These are phyloP conservation scores for Cirrhinus molitorella DNA, from an alignment of 2,797 vertebrate genomes.

Conservation along the genomic window DNA sequence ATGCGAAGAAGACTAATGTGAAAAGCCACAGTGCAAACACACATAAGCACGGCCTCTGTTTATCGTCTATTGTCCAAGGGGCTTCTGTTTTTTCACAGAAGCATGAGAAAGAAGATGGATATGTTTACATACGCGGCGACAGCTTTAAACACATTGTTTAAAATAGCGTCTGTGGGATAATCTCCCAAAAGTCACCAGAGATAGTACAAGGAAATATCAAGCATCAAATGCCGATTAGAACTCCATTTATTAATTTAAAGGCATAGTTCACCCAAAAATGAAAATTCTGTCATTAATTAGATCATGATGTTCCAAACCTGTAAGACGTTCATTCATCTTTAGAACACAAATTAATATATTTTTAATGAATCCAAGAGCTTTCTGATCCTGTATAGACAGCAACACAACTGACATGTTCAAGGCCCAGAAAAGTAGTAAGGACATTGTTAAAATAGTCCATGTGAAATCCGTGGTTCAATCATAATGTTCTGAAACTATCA, in stretches of 20 bases:
- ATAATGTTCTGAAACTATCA: too few relatives aligned
- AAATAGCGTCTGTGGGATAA: conserved; percentile 9
- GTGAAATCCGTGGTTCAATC: too few relatives aligned
- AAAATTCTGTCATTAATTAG: too few relatives aligned
- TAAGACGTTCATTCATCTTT: too few relatives aligned
- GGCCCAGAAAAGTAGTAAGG: too few relatives aligned
- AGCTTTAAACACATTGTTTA: conserved; percentile 49
- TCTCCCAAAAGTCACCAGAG: conserved; percentile 1
- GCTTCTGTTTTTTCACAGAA: conserved; percentile 67
- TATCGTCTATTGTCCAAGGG: conserved; percentile 53
- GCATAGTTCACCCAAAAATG: too few relatives aligned
- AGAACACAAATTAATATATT: too few relatives aligned
- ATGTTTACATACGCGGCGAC: conserved; percentile 71
- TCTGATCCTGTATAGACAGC: too few relatives aligned
- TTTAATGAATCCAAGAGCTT: too few relatives aligned
- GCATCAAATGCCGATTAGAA: conserved; percentile 1
- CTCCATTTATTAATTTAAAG: background rate
- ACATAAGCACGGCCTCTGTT: conserved; percentile 54
- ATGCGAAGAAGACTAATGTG: conserved; percentile 66
- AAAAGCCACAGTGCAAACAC: conserved; percentile 62
- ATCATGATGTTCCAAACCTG: too few relatives aligned
- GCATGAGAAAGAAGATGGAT: conserved; percentile 61
- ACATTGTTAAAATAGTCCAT: too few relatives aligned
- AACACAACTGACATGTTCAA: too few relatives aligned
- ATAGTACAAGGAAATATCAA: conserved; percentile 16